These are phyloP conservation scores for Pelvicachromis taeniatus DNA, from an alignment of 2,113 vertebrate species.

Conservation along the genomic window DNA sequence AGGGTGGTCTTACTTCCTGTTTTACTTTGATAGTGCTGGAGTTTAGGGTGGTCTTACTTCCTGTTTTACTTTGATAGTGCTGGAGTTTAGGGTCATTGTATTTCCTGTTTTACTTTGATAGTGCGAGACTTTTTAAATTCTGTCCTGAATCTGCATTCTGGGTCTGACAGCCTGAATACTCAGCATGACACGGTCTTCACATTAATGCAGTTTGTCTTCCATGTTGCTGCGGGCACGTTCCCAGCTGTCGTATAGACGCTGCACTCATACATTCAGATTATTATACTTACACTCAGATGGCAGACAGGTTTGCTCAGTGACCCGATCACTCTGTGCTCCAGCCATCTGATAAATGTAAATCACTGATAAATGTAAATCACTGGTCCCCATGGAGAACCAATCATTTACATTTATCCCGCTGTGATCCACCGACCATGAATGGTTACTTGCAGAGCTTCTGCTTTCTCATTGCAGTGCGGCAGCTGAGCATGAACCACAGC, in stretches of 20 bases:
- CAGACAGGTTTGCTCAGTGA: background rate
- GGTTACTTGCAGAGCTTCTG: background rate
- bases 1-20: background rate
- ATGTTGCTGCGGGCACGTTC: fast-evolving
- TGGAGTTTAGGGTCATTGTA: too few species aligned
- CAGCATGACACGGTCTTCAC: fast-evolving
- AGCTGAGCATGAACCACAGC: background rate
- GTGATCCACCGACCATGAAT: background rate
- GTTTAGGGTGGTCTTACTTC: background rate
- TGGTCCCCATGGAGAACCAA: background rate
- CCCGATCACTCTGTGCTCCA: background rate
- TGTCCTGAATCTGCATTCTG: background rate
- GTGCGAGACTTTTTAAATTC: fast-evolving
- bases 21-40: background rate
- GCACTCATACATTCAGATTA: background rate
- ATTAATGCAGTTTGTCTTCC: background rate
- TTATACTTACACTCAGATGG: background rate
- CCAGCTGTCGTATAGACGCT: background rate
- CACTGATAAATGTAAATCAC: background rate
- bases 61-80: background rate
- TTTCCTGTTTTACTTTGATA: background rate
- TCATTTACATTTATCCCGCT: background rate
- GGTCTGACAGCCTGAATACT: fast-evolving
- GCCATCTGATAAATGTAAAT: background rate
- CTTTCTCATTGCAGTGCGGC: background rate